Base-by-base conservation (phyloP, 2,113 vertebrate genomes). In the Amblyornis subalaris region DNA sequence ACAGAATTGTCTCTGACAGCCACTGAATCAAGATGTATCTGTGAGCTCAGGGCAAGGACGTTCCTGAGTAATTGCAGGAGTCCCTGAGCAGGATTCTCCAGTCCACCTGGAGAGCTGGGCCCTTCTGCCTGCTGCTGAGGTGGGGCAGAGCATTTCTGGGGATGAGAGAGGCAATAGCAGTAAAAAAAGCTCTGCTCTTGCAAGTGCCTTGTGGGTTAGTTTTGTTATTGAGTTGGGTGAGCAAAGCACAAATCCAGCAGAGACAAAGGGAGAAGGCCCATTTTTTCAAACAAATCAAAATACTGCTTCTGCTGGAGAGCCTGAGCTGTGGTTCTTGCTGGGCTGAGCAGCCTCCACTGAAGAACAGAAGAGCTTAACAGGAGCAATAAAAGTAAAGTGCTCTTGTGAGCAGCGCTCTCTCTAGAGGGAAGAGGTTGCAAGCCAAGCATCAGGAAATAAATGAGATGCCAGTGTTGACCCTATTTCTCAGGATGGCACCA, bases 401-500 rank as follows among this genome's bases (percentile, higher is more conserved):
- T 93, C 65, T 79, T 92, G 79, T 36, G 83, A 86, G 60, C 88
- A 61, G 31, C 0, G 2, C 5, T 15, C 55, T 92, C 88, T 82
- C 92, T 85, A 45, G 94, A 84, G 94, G 36, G 45, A 93, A 81
- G 72, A 88, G 84, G 77, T 87, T 94, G 92, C 96, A 95, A 95
- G 83, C 74, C 84, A 83, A 97, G 95, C 89, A 92, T 85, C 66
- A 22, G 91, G 65, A 96, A 95, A 95, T 81, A 96, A 96, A 97
- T 94, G 94, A 94, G 96, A 90, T 95, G 87, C 90, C 70, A 88
- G 58, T 2, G 18, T 55, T 96, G 95, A 96, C 95, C 92, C 90
- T 88, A 2, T 95, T 95, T 95, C 79, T 88, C 82, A 42, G 77
- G 82, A 87, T 86, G 89, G 87, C 79, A 93, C 54, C 48, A 35